Evolutionary conservation across 2,797 vertebrate species (phyloP).

Genomic region (Columba guinea): DNA sequence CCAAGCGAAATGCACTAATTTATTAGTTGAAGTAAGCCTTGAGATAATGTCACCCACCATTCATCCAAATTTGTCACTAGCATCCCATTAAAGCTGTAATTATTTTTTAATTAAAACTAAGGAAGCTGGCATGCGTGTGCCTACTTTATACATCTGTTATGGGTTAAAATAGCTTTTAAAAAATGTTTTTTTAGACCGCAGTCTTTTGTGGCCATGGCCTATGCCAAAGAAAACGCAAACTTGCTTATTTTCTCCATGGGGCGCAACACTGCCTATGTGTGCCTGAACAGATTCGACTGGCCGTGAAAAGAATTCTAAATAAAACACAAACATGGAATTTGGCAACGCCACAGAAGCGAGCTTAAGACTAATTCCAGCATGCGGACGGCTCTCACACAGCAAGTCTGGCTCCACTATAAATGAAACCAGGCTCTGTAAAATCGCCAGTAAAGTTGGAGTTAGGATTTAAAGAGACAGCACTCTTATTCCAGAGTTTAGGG

Average conservation of each 20-base stretch:
- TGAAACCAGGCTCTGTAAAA: conserved; percentile 91
- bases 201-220: conserved; percentile 82
- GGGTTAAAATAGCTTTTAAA: conserved; percentile 86
- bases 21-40: conserved; percentile 77
- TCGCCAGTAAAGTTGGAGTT: conserved; percentile 81
- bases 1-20: conserved; percentile 76
- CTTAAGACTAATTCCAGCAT: conserved; percentile 87
- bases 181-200: conserved; percentile 83
- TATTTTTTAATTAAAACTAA: conserved; percentile 89
- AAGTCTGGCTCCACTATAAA: conserved; percentile 93
- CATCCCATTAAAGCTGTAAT: conserved; percentile 84
- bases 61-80: conserved; percentile 84
- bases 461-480: conserved; percentile 80
- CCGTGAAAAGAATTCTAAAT: conserved; percentile 88
- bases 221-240: conserved; percentile 86
- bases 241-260: conserved; percentile 85
- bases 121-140: conserved; percentile 81
- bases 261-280: conserved; percentile 82
- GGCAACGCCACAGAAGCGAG: conserved; percentile 85
- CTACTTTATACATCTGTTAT: conserved; percentile 86
- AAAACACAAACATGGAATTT: conserved; percentile 88
- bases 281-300: conserved; percentile 84
- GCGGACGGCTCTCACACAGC: conserved; percentile 87
- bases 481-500: conserved; percentile 50
- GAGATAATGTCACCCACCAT: conserved; percentile 84